A percentile compares a stretch with the other conserved stretches of the same genome.
Evolutionary conservation across 92 coral and sea anemone species (phyloP).

Genomic region (Plumapathes pennacea): DNA sequence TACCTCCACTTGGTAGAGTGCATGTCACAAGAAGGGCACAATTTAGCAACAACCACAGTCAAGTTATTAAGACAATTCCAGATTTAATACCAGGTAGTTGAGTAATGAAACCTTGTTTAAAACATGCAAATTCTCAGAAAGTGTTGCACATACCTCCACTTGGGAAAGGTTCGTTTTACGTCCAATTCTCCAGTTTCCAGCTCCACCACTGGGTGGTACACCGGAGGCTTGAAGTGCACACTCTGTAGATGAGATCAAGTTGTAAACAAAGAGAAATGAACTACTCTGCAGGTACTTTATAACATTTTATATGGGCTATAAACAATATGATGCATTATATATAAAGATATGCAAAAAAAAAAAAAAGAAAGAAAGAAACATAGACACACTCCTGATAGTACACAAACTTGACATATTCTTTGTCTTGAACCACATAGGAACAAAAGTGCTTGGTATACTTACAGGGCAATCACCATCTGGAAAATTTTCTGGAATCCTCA

Average conservation of each 20-base stretch:
- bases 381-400: background rate
- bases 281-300: too few species aligned
- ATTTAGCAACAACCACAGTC: too few species aligned
- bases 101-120: background rate
- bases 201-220: conserved; percentile 90
- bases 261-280: too few species aligned
- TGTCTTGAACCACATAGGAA: background rate
- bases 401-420: background rate
- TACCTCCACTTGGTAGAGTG: too few species aligned
- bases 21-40: too few species aligned
- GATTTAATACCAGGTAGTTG: background rate
- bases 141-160: conserved; percentile 73
- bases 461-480: conserved; percentile 99
- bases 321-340: too few species aligned
- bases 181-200: conserved; percentile 96
- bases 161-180: conserved; percentile 85
- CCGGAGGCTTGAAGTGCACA: conserved; percentile 81
- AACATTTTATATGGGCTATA: too few species aligned
- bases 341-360: too few species aligned
- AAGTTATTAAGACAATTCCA: too few species aligned
- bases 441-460: conserved; percentile 34
- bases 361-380: background rate
- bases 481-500: conserved; percentile 92
- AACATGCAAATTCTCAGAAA: background rate
- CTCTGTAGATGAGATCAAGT: too few species aligned